Conservation (phyloP, 2,113 vertebrate species). For the Nerophis ophidion region DNA sequence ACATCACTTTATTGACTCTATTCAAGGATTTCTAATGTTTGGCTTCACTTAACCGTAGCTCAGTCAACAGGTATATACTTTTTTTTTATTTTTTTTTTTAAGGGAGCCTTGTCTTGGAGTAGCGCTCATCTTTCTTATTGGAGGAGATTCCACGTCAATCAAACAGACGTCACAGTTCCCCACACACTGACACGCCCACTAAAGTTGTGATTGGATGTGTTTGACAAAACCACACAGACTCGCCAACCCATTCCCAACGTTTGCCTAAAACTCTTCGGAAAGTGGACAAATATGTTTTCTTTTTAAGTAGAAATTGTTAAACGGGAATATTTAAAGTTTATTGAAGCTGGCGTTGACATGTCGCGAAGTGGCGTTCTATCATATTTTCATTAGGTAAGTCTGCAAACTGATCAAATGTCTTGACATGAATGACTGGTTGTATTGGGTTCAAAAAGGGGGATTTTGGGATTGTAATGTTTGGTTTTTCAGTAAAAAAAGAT, state of each 20-base stretch:
- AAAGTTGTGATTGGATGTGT: conserved; percentile 44
- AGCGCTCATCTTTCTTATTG: conserved; percentile 45
- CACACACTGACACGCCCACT: conserved; percentile 5
- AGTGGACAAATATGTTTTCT: conserved; percentile 30
- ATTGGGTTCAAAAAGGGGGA: not conserved
- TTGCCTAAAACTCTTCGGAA: conserved; percentile 41
- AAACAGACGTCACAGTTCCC: not conserved
- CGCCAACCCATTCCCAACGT: conserved; percentile 36
- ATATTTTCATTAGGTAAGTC: conserved; percentile 53
- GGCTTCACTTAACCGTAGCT: not conserved
- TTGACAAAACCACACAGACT: conserved; percentile 31
- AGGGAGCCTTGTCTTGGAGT: conserved; percentile 1
- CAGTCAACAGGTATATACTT: not conserved
- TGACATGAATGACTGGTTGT: not conserved
- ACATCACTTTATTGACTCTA: not conserved
- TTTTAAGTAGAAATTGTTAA: conserved; percentile 24
- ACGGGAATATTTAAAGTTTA: conserved; percentile 18
- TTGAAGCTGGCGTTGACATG: conserved; percentile 37
- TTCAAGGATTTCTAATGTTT: not conserved
- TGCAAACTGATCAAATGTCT: conserved; percentile 15
- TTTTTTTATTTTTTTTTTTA: too few species aligned
- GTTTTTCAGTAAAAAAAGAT: too few species aligned
- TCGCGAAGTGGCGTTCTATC: conserved; percentile 35
- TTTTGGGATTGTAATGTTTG: too few species aligned
- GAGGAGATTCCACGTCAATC: conserved; percentile 19